Evolutionary conservation across 23 tunicate genomes (phyloP).

Genomic region (Corella eumyota): DNA sequence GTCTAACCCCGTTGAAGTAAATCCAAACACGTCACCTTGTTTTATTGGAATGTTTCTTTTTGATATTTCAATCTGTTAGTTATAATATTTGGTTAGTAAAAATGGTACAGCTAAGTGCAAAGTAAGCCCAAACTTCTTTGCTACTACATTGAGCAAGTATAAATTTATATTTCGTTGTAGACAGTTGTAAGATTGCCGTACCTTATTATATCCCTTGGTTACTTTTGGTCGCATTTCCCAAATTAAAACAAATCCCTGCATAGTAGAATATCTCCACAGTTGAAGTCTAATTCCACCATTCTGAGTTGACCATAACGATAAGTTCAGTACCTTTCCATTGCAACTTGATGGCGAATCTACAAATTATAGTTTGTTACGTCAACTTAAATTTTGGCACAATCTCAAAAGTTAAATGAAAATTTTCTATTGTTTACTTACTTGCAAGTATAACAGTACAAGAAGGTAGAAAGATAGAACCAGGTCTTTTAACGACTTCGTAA

Average conservation of each 20-base stretch:
- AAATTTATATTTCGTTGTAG: no score
- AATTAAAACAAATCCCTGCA: neutral
- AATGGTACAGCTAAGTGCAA: no score
- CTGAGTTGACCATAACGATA: neutral
- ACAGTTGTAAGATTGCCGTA: no score
- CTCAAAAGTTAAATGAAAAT: neutral
- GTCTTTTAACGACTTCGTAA: conserved; percentile 1
- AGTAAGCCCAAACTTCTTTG: no score
- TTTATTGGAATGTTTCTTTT: neutral
- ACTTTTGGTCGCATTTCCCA: conserved; percentile 7
- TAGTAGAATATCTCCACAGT: conserved; percentile 2
- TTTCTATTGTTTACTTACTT: neutral
- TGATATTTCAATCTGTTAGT: no score
- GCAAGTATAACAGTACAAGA: conserved; percentile 5
- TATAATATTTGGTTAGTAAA: no score
- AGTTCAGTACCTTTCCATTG: conserved; percentile 3
- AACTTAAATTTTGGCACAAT: neutral
- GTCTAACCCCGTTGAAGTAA: conserved; percentile 6
- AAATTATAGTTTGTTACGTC: neutral
- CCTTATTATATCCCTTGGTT: conserved; percentile 6
- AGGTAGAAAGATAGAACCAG: conserved; percentile 3
- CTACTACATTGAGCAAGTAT: no score
- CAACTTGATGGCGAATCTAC: conserved; percentile 8
- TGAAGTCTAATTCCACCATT: conserved; percentile 8
- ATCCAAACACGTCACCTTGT: conserved; percentile 8